Evolutionary conservation across 2,113 vertebrate species (phyloP).

Genomic region (Choloepus hoffmanni): DNA sequence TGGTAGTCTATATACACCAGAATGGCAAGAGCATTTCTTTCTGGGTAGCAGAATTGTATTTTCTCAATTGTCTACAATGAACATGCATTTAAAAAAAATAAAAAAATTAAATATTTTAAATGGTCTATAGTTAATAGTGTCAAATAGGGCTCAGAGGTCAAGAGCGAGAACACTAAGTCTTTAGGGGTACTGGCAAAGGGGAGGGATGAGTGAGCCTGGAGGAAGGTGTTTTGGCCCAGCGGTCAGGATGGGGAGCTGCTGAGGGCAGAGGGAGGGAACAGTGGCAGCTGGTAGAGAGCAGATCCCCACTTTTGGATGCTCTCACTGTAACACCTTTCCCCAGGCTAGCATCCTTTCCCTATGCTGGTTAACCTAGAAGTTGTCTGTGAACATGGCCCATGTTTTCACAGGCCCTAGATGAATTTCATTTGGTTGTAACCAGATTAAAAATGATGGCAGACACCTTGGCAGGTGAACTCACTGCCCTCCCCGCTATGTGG

Average conservation of each 20-base stretch:
- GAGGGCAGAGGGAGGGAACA: background rate
- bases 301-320: background rate
- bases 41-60: background rate
- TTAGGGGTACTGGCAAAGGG: background rate
- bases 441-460: slow-evolving; percentile 28
- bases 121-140: background rate
- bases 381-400: background rate
- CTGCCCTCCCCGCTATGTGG: no score
- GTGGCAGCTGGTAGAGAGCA: background rate
- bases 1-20: background rate
- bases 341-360: background rate
- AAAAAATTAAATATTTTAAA: slow-evolving; percentile 9
- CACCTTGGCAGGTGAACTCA: background rate
- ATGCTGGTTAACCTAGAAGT: background rate
- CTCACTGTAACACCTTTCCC: background rate
- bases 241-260: background rate
- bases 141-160: background rate
- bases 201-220: background rate
- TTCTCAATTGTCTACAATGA: slow-evolving; percentile 37
- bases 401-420: background rate
- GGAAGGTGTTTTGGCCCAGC: background rate
- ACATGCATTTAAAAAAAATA: background rate
- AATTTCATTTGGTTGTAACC: slow-evolving; percentile 23
- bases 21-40: slow-evolving; percentile 14
- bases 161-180: background rate